These are phyloP conservation scores for Tinea trinotella DNA, from an alignment of 2,888 invertebrate species.

Conservation along the genomic window DNA sequence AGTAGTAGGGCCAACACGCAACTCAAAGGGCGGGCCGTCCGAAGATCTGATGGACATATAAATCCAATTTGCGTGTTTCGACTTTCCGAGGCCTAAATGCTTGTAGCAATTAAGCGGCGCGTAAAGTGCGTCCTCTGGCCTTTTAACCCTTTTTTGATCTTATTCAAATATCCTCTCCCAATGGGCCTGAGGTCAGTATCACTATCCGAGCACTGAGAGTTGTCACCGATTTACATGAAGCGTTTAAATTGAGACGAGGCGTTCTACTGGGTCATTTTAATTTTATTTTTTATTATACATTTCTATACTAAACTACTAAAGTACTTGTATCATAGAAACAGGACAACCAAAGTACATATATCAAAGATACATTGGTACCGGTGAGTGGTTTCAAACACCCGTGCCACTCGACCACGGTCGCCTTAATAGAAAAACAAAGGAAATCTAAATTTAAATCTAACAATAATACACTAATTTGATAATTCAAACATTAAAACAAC, in stretches of 20 bases:
- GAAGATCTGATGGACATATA: slow-evolving; percentile 37
- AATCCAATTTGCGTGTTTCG: slow-evolving; percentile 65
- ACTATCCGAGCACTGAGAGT: not conserved
- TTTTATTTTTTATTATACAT: no score
- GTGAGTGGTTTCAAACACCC: no score
- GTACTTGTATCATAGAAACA: no score
- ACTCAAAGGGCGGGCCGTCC: slow-evolving; percentile 18
- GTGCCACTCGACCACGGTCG: no score
- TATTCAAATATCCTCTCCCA: slow-evolving; percentile 33
- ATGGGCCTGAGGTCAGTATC: slow-evolving; percentile 19
- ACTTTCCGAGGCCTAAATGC: slow-evolving; percentile 45
- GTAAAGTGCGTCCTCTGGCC: slow-evolving; percentile 53
- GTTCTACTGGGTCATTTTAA: not conserved
- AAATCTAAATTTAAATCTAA: no score
- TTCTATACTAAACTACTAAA: no score
- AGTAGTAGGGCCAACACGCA: slow-evolving; percentile 18
- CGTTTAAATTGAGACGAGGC: not conserved
- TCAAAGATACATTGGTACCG: no score
- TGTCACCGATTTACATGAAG: not conserved
- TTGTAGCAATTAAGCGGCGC: slow-evolving; percentile 63
- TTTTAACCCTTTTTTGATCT: slow-evolving; percentile 40
- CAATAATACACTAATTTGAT: no score
- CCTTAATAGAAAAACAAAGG: no score
- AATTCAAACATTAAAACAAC: not conserved
- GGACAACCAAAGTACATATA: no score